Percentiles rank a stretch among this genome's conserved stretches.
phyloP scores from a whole-genome alignment of 2,888 invertebrate genomes.

The Pheosia gnoma region DNA sequence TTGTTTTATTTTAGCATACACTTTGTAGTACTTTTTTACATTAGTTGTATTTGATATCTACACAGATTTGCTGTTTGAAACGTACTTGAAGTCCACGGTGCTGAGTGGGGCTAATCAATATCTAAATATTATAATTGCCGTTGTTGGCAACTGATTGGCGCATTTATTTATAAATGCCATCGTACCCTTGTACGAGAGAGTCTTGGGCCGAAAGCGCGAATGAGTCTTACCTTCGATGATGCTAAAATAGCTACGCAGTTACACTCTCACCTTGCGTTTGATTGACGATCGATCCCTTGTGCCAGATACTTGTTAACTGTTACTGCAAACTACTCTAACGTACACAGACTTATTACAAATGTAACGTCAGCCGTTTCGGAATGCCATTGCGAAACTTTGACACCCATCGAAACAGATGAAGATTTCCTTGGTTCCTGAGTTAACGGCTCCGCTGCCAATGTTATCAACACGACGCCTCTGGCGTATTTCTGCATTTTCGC shows the following conservation, averaged over 20 bases:
- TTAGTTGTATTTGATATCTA: no score
- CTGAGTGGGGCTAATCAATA: constrained; percentile 57
- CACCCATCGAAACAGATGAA: constrained; percentile 44
- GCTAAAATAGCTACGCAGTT: constrained; percentile 81
- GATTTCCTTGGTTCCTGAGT: constrained; percentile 52
- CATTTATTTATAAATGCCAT: constrained; percentile 79
- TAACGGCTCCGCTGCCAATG: constrained; percentile 40
- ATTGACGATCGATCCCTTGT: constrained; percentile 84
- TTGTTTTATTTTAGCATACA: neutral
- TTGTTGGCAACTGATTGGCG: constrained; percentile 73
- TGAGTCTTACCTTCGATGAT: constrained; percentile 83
- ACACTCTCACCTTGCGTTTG: constrained; percentile 83
- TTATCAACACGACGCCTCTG: constrained; percentile 52
- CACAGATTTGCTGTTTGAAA: neutral
- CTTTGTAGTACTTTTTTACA: no score
- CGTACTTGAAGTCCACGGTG: constrained; percentile 22
- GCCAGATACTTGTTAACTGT: constrained; percentile 80
- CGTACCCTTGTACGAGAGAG: constrained; percentile 79
- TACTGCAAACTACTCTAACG: constrained; percentile 66
- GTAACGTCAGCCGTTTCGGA: constrained; percentile 45
- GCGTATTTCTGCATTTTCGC: constrained; percentile 75
- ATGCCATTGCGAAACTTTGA: constrained; percentile 50
- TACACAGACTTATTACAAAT: constrained; percentile 52
- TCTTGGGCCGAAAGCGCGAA: constrained; percentile 81
- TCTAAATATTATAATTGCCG: constrained; percentile 48